These are phyloP conservation scores for Proterorhinus semilunaris DNA, from an alignment of 2,113 vertebrate genomes.

Conservation along the genomic window DNA sequence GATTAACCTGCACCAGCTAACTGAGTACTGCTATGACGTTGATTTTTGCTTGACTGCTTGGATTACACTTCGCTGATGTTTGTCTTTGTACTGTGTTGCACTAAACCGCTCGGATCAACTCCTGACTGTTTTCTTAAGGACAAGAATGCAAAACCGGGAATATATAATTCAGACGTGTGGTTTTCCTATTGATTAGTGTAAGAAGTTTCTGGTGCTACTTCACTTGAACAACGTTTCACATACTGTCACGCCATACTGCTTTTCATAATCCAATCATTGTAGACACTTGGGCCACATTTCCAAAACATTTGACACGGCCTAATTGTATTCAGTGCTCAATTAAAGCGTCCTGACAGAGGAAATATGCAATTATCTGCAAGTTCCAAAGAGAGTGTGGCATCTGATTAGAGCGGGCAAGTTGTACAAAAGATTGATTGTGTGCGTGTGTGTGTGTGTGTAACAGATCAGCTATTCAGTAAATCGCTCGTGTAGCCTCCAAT, in stretches of 20 bases:
- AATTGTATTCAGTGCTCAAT: slow-evolving; percentile 26
- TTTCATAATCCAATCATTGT: not conserved
- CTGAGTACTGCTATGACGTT: not conserved
- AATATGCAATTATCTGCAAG: slow-evolving; percentile 30
- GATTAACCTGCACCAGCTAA: slow-evolving; percentile 8
- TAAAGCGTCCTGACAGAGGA: slow-evolving; percentile 30
- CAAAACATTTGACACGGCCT: not conserved
- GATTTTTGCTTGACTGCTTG: not conserved
- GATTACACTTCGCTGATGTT: not conserved
- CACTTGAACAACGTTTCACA: not conserved
- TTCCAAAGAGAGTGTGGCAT: slow-evolving; percentile 37
- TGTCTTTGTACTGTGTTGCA: not conserved
- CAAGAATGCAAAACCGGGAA: not conserved
- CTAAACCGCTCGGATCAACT: not conserved
- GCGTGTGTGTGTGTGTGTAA: slow-evolving; percentile 28
- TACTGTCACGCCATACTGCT: slow-evolving; percentile 4
- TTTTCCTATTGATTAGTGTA: not conserved
- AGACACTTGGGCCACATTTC: slow-evolving; percentile 9
- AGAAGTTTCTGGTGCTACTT: not conserved
- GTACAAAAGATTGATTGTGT: slow-evolving; percentile 50
- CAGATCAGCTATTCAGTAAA: slow-evolving; percentile 48
- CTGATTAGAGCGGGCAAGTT: slow-evolving; percentile 31
- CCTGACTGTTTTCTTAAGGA: not conserved
- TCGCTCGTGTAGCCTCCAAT: slow-evolving; percentile 52
- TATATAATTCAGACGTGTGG: not conserved